A percentile compares a stretch with the other conserved stretches of the same genome.
These are phyloP conservation scores for Nomada lathburiana DNA, from an alignment of 2,888 invertebrate genomes.

Conservation along the genomic window DNA sequence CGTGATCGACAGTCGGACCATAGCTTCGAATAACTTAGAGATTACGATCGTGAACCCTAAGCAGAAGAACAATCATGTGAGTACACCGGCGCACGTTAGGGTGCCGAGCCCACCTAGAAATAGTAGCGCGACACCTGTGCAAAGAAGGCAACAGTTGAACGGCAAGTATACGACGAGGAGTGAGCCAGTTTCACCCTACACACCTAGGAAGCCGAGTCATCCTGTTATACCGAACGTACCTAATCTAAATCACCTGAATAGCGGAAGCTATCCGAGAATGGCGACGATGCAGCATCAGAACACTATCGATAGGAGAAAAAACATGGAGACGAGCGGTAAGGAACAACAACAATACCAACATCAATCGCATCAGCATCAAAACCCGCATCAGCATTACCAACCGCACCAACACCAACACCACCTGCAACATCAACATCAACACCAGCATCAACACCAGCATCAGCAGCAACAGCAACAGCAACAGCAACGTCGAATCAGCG, in stretches of 20 bases:
- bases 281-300: conserved; percentile 69
- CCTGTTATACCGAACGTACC: conserved; percentile 83
- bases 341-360: conserved; percentile 66
- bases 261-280: conserved; percentile 65
- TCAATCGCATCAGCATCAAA: conserved; percentile 49
- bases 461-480: conserved; percentile 19
- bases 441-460: conserved; percentile 54
- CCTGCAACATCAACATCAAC: conserved; percentile 57
- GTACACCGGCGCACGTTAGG: conserved; percentile 54
- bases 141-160: conserved; percentile 83
- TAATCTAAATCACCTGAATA: conserved; percentile 80
- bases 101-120: conserved; percentile 69
- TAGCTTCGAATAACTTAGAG: conserved; percentile 89
- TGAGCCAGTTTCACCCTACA: conserved; percentile 82
- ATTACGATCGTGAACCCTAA: conserved; percentile 88
- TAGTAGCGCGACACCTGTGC: conserved; percentile 46
- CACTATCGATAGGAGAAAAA: conserved; percentile 78
- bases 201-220: conserved; percentile 78
- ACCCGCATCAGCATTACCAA: conserved; percentile 58
- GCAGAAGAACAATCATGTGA: conserved; percentile 59
- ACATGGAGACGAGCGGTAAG: conserved; percentile 52
- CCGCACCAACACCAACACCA: conserved; percentile 52
- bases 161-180: conserved; percentile 86
- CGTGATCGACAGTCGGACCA: conserved; percentile 84
- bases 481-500: conserved; percentile 75